Percentiles rank a stretch among this genome's conserved stretches.
Conservation (phyloP, 2,888 invertebrate species). For the Drosophila cognata region DNA sequence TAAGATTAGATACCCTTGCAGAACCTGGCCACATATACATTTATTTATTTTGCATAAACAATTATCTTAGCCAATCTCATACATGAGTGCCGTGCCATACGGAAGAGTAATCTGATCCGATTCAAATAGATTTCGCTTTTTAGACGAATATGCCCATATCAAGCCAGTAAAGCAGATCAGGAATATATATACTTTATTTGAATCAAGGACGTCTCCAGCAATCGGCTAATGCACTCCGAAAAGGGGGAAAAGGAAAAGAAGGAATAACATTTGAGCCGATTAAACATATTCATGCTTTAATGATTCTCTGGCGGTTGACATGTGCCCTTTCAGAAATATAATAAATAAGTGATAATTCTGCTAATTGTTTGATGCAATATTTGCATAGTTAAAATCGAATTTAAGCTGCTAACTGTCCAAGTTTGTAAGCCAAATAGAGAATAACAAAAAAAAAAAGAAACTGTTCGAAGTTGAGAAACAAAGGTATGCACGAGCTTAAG, state of each 20-base stretch:
- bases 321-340: constrained; percentile 54
- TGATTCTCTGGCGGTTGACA: constrained; percentile 69
- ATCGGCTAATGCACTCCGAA: background rate
- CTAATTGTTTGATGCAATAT: constrained; percentile 72
- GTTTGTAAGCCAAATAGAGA: constrained; percentile 30
- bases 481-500: background rate
- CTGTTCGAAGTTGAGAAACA: background rate
- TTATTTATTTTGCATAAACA: background rate
- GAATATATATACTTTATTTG: background rate
- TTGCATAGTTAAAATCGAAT: constrained; percentile 71
- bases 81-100: no score
- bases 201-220: background rate
- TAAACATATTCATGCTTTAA: constrained; percentile 31
- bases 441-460: constrained; percentile 21
- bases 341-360: constrained; percentile 66
- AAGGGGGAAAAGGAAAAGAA: background rate
- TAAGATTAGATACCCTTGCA: background rate
- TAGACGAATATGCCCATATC: background rate
- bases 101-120: background rate
- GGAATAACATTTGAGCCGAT: constrained; percentile 8
- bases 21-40: background rate
- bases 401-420: constrained; percentile 65
- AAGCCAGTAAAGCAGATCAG: background rate
- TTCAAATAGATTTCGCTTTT: background rate
- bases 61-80: background rate